Evolutionary conservation across 2,888 invertebrate species (phyloP).

Genomic region (Aspidiotus destructor): DNA sequence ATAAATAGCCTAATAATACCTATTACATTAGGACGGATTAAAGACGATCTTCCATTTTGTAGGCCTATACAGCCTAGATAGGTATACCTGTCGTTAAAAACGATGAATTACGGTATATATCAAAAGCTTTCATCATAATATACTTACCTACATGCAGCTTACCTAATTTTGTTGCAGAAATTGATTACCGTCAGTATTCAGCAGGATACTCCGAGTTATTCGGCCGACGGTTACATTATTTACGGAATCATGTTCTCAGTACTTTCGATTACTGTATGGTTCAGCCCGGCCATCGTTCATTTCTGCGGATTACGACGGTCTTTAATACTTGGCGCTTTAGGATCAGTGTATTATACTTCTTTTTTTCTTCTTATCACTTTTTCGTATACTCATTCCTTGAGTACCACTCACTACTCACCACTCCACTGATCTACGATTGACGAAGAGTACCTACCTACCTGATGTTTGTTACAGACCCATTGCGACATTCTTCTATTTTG

Average conservation of each 20-base stretch:
- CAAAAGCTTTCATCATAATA: not conserved
- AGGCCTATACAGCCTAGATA: too few relatives aligned
- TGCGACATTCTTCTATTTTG: conserved; percentile 36
- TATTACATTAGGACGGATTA: too few relatives aligned
- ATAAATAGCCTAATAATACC: too few relatives aligned
- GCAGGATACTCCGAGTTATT: conserved; percentile 24
- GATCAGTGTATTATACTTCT: not conserved
- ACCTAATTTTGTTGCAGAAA: conserved; percentile 26
- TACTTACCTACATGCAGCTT: not conserved
- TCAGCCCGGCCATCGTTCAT: conserved; percentile 22
- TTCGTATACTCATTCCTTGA: too few relatives aligned
- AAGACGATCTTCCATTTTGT: too few relatives aligned
- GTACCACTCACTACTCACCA: too few relatives aligned
- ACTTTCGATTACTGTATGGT: conserved; percentile 23
- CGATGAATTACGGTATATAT: too few relatives aligned
- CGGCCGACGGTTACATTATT: conserved; percentile 29
- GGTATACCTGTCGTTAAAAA: too few relatives aligned
- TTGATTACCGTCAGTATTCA: conserved; percentile 28
- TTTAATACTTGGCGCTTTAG: conserved; percentile 25
- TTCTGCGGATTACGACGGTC: conserved; percentile 17
- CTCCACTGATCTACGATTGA: too few relatives aligned
- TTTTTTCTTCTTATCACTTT: too few relatives aligned
- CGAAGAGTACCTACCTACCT: too few relatives aligned
- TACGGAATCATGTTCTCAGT: conserved; percentile 23
- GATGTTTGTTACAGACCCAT: too few relatives aligned